A percentile compares a stretch with the other conserved stretches of the same genome.
phyloP scores from a whole-genome alignment of 1,140 invertebrate species.

The Trialeurodes vaporariorum region DNA sequence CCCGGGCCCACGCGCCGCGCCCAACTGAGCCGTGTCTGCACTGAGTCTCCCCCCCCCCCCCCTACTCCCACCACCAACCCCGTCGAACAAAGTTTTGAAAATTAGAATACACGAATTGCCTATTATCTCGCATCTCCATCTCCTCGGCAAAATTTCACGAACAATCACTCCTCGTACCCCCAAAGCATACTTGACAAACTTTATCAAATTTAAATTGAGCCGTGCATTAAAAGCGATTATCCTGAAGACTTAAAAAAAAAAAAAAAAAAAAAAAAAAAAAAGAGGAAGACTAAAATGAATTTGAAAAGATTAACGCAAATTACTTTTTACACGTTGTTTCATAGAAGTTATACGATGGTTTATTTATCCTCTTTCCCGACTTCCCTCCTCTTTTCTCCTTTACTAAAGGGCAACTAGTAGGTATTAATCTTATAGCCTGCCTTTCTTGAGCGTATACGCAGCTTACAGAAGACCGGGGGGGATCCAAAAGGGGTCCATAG shows the following conservation, averaged over 20 bases:
- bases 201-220: constrained; percentile 1
- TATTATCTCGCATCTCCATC: no score
- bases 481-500: no score
- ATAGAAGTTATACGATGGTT: no score
- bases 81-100: neutral
- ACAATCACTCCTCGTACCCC: neutral
- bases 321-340: no score
- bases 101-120: neutral
- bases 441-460: no score
- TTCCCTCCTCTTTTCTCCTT: no score
- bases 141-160: neutral
- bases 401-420: no score
- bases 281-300: neutral
- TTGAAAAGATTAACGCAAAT: neutral
- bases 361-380: no score
- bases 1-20: no score
- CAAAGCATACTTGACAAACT: neutral
- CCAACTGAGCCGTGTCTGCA: neutral
- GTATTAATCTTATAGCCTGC: no score
- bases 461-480: no score
- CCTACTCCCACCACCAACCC: neutral
- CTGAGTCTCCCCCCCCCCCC: no score
- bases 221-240: neutral
- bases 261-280: neutral
- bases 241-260: neutral